These are phyloP conservation scores for Rhinophrynus dorsalis DNA, from an alignment of 2,797 vertebrate genomes.

Conservation along the genomic window DNA sequence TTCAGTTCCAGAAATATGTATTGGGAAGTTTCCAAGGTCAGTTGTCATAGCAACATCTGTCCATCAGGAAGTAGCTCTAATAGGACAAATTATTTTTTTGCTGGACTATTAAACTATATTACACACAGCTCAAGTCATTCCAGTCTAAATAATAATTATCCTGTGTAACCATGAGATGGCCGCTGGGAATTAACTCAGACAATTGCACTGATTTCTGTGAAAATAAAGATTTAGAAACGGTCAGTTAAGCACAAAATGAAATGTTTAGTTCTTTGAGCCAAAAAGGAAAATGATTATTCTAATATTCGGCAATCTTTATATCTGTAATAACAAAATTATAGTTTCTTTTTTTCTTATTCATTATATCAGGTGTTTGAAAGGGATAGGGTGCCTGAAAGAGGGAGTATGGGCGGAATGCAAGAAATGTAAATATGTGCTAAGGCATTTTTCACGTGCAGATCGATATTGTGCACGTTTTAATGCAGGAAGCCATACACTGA, in stretches of 20 bases:
- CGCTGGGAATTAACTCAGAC: conserved; percentile 17
- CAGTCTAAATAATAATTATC: conserved; percentile 38
- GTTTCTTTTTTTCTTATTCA: no score
- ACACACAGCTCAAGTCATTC: conserved; percentile 20
- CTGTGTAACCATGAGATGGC: conserved; percentile 29
- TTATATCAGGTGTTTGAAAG: no score
- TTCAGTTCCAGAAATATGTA: not conserved
- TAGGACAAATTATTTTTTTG: not conserved
- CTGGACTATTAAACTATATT: conserved; percentile 47
- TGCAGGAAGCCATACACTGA: no score
- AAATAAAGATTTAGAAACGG: conserved; percentile 25
- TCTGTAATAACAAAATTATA: no score
- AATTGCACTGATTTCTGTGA: conserved; percentile 24
- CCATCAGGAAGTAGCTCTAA: conserved; percentile 17
- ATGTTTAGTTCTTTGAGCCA: no score
- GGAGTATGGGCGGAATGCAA: no score
- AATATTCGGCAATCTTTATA: no score
- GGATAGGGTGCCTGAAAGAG: no score
- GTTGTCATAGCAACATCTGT: conserved; percentile 34
- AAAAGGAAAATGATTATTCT: no score
- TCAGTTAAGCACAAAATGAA: conserved; percentile 17
- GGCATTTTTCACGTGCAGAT: no score
- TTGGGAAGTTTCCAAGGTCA: conserved; percentile 25
- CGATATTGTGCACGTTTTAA: no score
- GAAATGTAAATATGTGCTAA: no score